phyloP scores from a whole-genome alignment of 2,113 vertebrate genomes.

The Triplophysa rosa region DNA sequence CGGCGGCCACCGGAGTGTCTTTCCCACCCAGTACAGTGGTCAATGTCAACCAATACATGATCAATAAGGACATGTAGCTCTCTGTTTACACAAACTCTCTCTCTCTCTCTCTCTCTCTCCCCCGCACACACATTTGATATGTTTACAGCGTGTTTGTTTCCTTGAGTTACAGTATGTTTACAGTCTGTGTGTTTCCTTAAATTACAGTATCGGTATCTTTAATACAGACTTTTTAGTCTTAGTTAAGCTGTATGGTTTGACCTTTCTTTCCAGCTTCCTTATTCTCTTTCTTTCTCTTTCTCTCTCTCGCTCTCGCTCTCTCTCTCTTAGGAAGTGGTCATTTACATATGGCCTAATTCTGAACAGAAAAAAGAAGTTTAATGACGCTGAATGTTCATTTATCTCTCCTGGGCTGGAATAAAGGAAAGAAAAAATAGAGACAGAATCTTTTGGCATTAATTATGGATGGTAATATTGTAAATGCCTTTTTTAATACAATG shows the following conservation, averaged over 20 bases:
- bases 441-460: conserved; percentile 18
- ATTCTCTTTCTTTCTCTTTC: not conserved
- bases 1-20: conserved; percentile 12
- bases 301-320: not conserved
- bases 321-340: conserved; percentile 36
- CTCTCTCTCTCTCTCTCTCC: not conserved
- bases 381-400: conserved; percentile 29
- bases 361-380: conserved; percentile 13
- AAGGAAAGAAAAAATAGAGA: conserved; percentile 10
- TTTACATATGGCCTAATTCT: conserved; percentile 45
- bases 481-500: not conserved
- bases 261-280: not conserved
- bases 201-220: not conserved
- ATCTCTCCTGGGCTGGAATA: conserved; percentile 29
- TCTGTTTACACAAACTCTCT: not conserved
- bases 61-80: conserved; percentile 31
- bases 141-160: not conserved
- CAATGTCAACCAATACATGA: conserved; percentile 41
- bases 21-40: conserved; percentile 24
- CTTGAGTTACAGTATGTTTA: not conserved
- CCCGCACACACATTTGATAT: not conserved
- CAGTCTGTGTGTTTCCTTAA: not conserved
- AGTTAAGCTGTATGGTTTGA: too few species aligned
- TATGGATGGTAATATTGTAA: conserved; percentile 35
- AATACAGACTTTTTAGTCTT: not conserved